Evolutionary conservation across 2,888 invertebrate species (phyloP).

Genomic region (Tinea semifulvella): DNA sequence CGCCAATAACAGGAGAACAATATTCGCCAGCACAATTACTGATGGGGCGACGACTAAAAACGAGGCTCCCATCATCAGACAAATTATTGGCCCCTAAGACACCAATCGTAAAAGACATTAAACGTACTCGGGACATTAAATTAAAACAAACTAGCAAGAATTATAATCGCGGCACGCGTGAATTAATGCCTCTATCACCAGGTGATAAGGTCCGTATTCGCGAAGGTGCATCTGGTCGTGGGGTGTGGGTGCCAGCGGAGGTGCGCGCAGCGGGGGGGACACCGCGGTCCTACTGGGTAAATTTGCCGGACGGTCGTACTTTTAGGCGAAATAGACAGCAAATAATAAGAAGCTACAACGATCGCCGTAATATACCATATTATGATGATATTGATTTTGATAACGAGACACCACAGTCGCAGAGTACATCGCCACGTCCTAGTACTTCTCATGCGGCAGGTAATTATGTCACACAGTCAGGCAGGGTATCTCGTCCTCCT

Average conservation of each 20-base stretch:
- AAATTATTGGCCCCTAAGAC: conserved; percentile 10
- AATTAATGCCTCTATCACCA: not conserved
- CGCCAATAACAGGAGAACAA: conserved; percentile 14
- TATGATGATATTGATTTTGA: too few relatives aligned
- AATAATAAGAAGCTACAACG: too few relatives aligned
- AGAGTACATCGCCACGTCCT: too few relatives aligned
- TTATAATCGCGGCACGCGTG: not conserved
- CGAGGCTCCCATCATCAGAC: conserved; percentile 14
- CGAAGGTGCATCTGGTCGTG: not conserved
- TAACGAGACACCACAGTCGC: too few relatives aligned
- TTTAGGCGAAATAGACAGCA: conserved; percentile 3
- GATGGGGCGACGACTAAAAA: conserved; percentile 20
- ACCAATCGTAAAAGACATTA: not conserved
- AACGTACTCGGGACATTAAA: not conserved
- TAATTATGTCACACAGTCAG: too few relatives aligned
- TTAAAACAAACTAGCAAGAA: not conserved
- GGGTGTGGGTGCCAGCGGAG: not conserved
- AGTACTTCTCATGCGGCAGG: too few relatives aligned
- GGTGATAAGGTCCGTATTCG: conserved; percentile 1
- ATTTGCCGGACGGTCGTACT: not conserved
- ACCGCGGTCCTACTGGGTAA: conserved; percentile 7
- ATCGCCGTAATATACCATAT: too few relatives aligned
- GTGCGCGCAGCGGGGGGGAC: not conserved
- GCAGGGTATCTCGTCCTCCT: too few relatives aligned
- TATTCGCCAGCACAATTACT: conserved; percentile 18